Evolutionary conservation across 2,113 vertebrate species (phyloP), one percentile per base, ranked within the genome.

Genomic region (Beaufortia kweichowensis): DNA sequence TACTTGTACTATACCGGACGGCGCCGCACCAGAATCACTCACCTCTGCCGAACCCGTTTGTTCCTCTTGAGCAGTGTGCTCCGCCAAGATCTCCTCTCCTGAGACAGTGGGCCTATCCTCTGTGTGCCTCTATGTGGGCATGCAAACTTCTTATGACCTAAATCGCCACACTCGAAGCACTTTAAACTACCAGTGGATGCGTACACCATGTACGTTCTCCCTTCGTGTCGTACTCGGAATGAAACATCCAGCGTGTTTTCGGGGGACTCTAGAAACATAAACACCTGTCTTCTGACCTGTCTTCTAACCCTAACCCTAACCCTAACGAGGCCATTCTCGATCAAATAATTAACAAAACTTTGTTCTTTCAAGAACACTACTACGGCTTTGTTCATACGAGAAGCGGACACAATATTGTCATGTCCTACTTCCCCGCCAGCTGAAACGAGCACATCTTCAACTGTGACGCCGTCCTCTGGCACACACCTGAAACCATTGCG

Each of bases 301-400:
- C 33, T 9, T 61, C 17, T 7, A 61, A 17, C 28, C 14, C 28
- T 61, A 3, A 31, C 29, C 59, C 1, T 14, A 28, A 31, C 8
- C 17, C 14, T 60, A 29, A 31, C 15, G 2, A 60, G 28, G 3
- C 57, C 15, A 3, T 29, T 60, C 28, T 31, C 15, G 2, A 60
- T 60, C 7, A 60, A 19, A 3, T 2, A 26, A 19, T 60, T 60
- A 17, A 60, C 57, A 31, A 60, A 0, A 19, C 29, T 19, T 3
- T 60, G 57, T 17, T 60, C 57, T 60, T 60, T 61, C 57, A 61
- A 19, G 7, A 61, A 61, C 26, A 60, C 26, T 19, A 29, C 57
- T 19, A 60, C 24, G 6, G 26, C 56, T 28, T 4, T 59, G 26
- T 59, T 59, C 26, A 29, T 59, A 2, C 56, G n/a, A 60, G 24